Percentiles rank a stretch among this genome's conserved stretches.
phyloP scores from a whole-genome alignment of 1,140 invertebrate species.

The Drosophila nannoptera region DNA sequence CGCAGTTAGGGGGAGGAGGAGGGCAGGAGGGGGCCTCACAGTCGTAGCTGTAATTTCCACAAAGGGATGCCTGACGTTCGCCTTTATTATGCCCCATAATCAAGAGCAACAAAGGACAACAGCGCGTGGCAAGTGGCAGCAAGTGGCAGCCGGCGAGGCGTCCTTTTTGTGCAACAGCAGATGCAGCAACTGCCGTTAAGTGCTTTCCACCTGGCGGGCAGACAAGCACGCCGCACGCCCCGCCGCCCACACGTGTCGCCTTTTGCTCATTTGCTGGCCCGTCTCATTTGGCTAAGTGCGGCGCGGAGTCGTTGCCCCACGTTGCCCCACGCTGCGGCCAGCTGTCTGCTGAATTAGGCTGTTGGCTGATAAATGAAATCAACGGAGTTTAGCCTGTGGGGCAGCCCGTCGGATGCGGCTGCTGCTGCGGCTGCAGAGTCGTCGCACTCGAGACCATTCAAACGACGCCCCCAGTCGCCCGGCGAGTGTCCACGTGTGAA shows the following conservation, averaged over 20 bases:
- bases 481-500: conserved; percentile 69
- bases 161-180: conserved; percentile 12
- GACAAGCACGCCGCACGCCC: conserved; percentile 29
- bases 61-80: conserved; percentile 43
- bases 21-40: neutral
- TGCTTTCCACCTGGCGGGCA: conserved; percentile 68
- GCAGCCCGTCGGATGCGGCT: too few relatives aligned
- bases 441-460: conserved; percentile 63
- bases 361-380: conserved; percentile 65
- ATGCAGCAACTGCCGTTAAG: conserved; percentile 45
- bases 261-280: conserved; percentile 65
- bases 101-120: conserved; percentile 34
- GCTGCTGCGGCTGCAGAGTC: conserved; percentile 43
- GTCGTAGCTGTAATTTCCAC: conserved; percentile 46
- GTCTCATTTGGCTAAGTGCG: conserved; percentile 74
- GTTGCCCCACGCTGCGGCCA: conserved; percentile 42
- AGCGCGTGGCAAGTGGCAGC: conserved; percentile 9
- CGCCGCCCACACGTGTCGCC: conserved; percentile 38
- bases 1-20: conserved; percentile 1
- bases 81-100: conserved; percentile 71
- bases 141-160: neutral
- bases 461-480: conserved; percentile 30
- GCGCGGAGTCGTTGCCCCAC: conserved; percentile 62
- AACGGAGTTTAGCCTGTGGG: conserved; percentile 26
- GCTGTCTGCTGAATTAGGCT: conserved; percentile 48